Conservation (phyloP, 2,113 vertebrate genomes). For the Corythoichthys haematopterus region DNA sequence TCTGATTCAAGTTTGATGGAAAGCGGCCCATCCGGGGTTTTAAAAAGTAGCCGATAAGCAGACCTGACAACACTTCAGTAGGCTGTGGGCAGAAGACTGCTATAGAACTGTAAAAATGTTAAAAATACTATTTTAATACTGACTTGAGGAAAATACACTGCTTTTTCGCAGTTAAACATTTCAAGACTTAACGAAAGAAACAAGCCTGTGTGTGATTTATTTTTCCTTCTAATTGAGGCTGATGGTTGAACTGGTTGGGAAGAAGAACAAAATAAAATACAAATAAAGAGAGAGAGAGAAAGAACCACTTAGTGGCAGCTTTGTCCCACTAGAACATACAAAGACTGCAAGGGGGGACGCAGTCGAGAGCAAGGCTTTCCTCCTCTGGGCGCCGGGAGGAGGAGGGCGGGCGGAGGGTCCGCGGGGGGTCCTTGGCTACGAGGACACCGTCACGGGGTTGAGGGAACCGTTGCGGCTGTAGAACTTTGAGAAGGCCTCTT, state of each 20-base stretch:
- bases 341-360: conserved; percentile 46
- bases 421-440: conserved; percentile 72
- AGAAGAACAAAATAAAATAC: conserved; percentile 19
- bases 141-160: conserved; percentile 57
- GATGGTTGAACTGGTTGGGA: conserved; percentile 56
- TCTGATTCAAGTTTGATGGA: not conserved
- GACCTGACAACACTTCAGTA: conserved; percentile 31
- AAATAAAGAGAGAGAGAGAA: conserved; percentile 30
- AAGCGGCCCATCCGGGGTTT: not conserved
- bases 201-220: conserved; percentile 37
- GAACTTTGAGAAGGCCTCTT: conserved; percentile 95
- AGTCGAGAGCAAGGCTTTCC: conserved; percentile 47
- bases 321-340: conserved; percentile 51
- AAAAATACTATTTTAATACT: conserved; percentile 73
- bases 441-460: conserved; percentile 91
- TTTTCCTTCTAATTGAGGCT: conserved; percentile 48
- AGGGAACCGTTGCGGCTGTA: conserved; percentile 88
- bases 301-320: conserved; percentile 62
- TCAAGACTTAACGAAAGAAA: conserved; percentile 19
- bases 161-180: conserved; percentile 15
- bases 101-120: conserved; percentile 58
- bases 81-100: conserved; percentile 39
- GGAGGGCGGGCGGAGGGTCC: conserved; percentile 38
- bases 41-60: conserved; percentile 28
- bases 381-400: conserved; percentile 39